phyloP scores from a whole-genome alignment of 1,140 invertebrate genomes.

The Aphidius gifuensis region DNA sequence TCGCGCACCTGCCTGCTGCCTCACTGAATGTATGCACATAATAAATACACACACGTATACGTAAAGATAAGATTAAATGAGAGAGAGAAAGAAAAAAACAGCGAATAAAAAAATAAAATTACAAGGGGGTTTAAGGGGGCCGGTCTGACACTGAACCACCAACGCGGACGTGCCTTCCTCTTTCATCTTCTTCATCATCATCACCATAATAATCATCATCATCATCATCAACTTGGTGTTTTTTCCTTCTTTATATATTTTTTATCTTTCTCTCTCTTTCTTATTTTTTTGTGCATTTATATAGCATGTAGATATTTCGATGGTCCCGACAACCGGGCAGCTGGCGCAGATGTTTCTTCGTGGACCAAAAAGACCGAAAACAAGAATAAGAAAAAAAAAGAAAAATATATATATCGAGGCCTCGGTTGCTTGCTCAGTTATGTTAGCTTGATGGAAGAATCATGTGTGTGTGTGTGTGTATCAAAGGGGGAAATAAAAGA shows the following conservation, averaged over 20 bases:
- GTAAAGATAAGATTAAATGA: too few relatives aligned
- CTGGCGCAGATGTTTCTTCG: constrained; percentile 53
- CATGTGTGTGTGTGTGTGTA: too few relatives aligned
- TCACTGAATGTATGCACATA: neutral
- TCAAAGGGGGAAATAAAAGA: constrained; percentile 4
- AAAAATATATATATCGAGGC: constrained; percentile 5
- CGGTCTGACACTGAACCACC: constrained; percentile 16
- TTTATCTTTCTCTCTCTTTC: too few relatives aligned
- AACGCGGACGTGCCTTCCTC: constrained; percentile 38
- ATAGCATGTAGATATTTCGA: too few relatives aligned
- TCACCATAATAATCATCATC: too few relatives aligned
- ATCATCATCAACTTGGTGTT: too few relatives aligned
- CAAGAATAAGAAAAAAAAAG: constrained; percentile 3
- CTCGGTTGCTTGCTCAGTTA: too few relatives aligned
- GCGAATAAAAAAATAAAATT: neutral
- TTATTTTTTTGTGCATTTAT: too few relatives aligned
- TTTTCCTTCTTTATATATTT: too few relatives aligned
- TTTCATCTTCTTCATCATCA: too few relatives aligned
- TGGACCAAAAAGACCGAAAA: constrained; percentile 30
- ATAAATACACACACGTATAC: too few relatives aligned
- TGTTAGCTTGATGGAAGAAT: too few relatives aligned
- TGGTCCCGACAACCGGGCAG: constrained; percentile 31
- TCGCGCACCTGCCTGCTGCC: constrained; percentile 27
- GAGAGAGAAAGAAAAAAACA: neutral
- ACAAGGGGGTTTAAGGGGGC: constrained; percentile 21